These are phyloP conservation scores for Drosophila lini DNA, from an alignment of 1,140 invertebrate genomes.

Conservation along the genomic window DNA sequence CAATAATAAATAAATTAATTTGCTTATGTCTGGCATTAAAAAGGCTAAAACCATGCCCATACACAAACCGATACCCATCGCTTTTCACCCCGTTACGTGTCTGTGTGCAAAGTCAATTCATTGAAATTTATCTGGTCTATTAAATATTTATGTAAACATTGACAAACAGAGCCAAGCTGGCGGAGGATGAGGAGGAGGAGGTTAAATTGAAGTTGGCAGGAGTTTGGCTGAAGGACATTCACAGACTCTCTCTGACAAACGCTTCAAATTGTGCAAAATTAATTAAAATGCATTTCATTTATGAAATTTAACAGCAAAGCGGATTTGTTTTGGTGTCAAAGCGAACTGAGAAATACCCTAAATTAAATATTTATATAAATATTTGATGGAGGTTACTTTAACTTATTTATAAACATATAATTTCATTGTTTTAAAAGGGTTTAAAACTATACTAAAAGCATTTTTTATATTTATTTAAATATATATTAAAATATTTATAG, in stretches of 20 bases:
- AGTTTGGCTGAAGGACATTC: conserved; percentile 16
- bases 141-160: conserved; percentile 80
- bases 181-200: no score
- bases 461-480: neutral
- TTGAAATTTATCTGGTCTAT: conserved; percentile 80
- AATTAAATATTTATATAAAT: neutral
- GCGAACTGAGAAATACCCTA: conserved; percentile 2
- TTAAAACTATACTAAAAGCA: no score
- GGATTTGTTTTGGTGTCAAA: neutral
- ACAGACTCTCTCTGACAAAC: conserved; percentile 34
- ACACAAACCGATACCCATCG: no score
- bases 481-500: neutral
- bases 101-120: conserved; percentile 53
- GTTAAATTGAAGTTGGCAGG: neutral
- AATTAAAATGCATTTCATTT: conserved; percentile 81
- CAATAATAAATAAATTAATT: conserved; percentile 78
- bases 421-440: accelerated
- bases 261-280: conserved; percentile 67
- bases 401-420: neutral
- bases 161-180: conserved; percentile 54
- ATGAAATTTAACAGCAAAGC: conserved; percentile 57
- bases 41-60: conserved; percentile 27
- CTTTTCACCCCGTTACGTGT: neutral
- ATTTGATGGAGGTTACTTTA: neutral
- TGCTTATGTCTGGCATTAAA: conserved; percentile 69